Base-by-base conservation (phyloP, 2,888 invertebrate species). In the Thereva unica region DNA sequence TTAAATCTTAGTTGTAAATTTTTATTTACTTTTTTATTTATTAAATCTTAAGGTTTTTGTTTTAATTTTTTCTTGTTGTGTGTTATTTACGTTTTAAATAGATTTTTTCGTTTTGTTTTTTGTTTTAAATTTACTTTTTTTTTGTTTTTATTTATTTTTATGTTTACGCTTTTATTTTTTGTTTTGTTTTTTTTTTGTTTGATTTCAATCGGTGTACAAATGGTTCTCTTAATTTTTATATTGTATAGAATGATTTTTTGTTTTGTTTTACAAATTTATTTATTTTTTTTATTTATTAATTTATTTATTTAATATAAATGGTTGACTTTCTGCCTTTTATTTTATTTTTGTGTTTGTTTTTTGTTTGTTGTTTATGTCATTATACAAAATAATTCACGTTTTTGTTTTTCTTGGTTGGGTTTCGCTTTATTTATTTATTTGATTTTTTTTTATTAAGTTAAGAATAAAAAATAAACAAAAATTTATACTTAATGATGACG, bases 111-210 rank as follows among this genome's bases (percentile, higher is more conserved):
- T 61, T 40, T 23, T 44, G n/a, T n/a, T n/a, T 37, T 41, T 41
- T 44, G 37, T 50, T 45, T 61, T 61, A 49, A 61, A 37, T 9
- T 40, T 38, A 8, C 41, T 59, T 45, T 10, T 54, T 3, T 59
- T 45, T 59, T 59, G 59, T 47, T 45, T 45, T 40, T 50, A 23
- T 59, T 23, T 47, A 45, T 57, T 61, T 44, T 34, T 40, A 37
- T 50, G 34, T 23, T 38, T 59, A 23, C 9, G 23, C 37, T 56
- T 10, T 38, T 59, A 3, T 42, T 3, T 42, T 9, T 42, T 42
- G 2, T 7, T 47, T 37, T 47, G 12, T 44, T 59, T 45, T 37
- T 47, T 41, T 10, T 23, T 41, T 41, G 23, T 45, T 41, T 45
- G 35, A 35, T 59, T 59, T 40, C 38, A 35, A 40, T 59, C 38